Base-by-base conservation (phyloP, 2,888 invertebrate genomes). In the Zaprionus bogoriensis region DNA sequence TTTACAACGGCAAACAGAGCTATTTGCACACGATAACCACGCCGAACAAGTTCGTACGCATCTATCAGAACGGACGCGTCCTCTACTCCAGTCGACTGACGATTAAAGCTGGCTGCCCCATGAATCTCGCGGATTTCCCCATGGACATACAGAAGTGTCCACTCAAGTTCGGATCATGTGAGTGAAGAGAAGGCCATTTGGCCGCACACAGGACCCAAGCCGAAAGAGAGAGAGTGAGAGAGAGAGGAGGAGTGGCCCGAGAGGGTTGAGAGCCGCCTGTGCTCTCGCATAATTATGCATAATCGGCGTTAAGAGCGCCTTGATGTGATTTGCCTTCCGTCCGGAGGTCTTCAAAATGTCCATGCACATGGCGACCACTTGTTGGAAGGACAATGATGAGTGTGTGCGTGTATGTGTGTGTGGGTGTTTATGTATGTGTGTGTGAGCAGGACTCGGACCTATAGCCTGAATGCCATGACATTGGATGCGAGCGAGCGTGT, bases 141-240 rank as follows among this genome's bases (percentile, higher is more conserved):
- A 95, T 96, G 95, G 96, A 96, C 88, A 94, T 95, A 30, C 96
- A 96, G 89, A 92, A 94, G 70, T 96, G 96, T 88, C 96, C 96
- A 0, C 91, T 95, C 30, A 94, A 94, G 90, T 94, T 96, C 85
- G 96, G 96, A 60, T 96, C 96, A 84, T 96, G 96, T 96, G 92
- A 94, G 95, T 94, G 41, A 12, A 17, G 30, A 19, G 42, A 4
- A 22, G n/a, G n/a, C 12, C 17, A 36, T 36, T 17, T 36, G 32
- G 14, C 7, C 17, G 17, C 7, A n/a, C n/a, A n/a, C n/a, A 7
- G 32, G 7, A 32, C 1, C 32, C 32, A 4, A 30, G 30, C 4
- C 32, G n/a, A n/a, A n/a, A n/a, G n/a, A n/a, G n/a, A n/a, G n/a
- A n/a, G n/a, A n/a, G n/a, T n/a, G n/a, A n/a, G n/a, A n/a, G n/a